Evolutionary conservation across 2,113 vertebrate genomes (phyloP), one percentile per base, ranked within the genome.

Genomic region (Chunga burmeisteri): DNA sequence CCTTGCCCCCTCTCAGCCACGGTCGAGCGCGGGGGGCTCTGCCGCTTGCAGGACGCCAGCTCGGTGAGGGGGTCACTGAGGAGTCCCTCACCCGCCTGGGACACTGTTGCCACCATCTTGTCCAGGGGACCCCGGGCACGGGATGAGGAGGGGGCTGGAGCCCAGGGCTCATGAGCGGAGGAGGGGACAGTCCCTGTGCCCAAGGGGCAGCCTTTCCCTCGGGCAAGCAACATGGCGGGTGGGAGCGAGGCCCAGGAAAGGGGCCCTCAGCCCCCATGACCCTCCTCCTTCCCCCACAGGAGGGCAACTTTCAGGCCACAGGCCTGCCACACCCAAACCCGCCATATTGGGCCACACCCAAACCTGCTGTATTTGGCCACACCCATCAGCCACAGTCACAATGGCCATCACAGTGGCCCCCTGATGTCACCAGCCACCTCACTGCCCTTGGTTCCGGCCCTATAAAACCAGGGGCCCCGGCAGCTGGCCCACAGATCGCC

Each of bases 301-400:
- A 9, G 14, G 32, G 22, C 11, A 4, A 38, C 66, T 73, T 50
- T 40, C 59, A 68, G 52, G 32, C 36, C 78, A 32, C 32, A 44
- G n/a, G 22, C 58, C 8, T 9, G 14, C 36, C 29, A n/a, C 29
- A 6, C 16, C 58, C 50, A 20, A 32, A 81, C 10, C 6, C 2
- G 0, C 2, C 8, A 17, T 15, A 3, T 2, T 6, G 44, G 42
- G 22, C 29, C 44, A 36, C 27, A n/a, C n/a, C n/a, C n/a, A n/a
- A n/a, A n/a, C n/a, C n/a, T n/a, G n/a, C n/a, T n/a, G n/a, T n/a
- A n/a, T n/a, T n/a, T n/a, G n/a, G n/a, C n/a, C n/a, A n/a, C n/a
- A 2, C 21, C 23, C 46, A 12, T 5, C 2, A 22, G 65, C 36
- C 15, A 30, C 44, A 20, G 44, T 36, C 44, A 59, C 38, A 25